These are phyloP conservation scores for Gastrophysa polygoni DNA, from an alignment of 2,888 invertebrate species.

Conservation along the genomic window DNA sequence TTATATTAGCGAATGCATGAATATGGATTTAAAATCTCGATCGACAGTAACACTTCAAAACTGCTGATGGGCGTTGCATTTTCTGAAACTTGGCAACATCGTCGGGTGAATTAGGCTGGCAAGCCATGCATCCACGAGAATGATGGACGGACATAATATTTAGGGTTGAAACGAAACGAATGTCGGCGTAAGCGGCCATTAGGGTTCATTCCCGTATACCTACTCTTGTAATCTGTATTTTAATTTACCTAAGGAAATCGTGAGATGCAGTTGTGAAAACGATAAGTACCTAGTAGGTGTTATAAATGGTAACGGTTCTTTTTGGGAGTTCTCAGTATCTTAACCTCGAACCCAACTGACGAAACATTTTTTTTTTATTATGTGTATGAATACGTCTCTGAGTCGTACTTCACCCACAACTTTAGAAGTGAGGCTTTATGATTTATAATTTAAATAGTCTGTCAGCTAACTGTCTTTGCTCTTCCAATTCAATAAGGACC, in stretches of 20 bases:
- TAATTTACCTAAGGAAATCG: constrained; percentile 33
- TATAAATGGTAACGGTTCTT: not conserved
- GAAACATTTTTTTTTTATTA: too few species aligned
- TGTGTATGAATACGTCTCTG: too few species aligned
- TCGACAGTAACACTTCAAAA: too few species aligned
- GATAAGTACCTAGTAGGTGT: too few species aligned
- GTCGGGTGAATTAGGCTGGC: constrained; percentile 18
- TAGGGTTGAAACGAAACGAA: constrained; percentile 44
- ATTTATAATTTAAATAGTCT: too few species aligned
- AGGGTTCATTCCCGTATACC: constrained; percentile 21
- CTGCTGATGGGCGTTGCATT: not conserved
- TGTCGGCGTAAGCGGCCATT: constrained; percentile 41
- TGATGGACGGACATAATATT: constrained; percentile 41
- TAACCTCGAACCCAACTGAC: too few species aligned
- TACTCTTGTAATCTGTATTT: constrained; percentile 34
- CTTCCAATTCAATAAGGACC: too few species aligned
- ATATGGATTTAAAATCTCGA: too few species aligned
- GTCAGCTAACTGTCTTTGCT: too few species aligned
- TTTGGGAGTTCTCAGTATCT: not conserved
- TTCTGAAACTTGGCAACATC: constrained; percentile 19
- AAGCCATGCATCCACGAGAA: constrained; percentile 27
- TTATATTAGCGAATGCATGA: too few species aligned
- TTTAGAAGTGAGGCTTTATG: too few species aligned
- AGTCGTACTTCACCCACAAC: too few species aligned
- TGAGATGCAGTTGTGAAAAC: constrained; percentile 27